Base-by-base conservation (phyloP, 2,797 vertebrate species). In the Urosaurus nigricauda region DNA sequence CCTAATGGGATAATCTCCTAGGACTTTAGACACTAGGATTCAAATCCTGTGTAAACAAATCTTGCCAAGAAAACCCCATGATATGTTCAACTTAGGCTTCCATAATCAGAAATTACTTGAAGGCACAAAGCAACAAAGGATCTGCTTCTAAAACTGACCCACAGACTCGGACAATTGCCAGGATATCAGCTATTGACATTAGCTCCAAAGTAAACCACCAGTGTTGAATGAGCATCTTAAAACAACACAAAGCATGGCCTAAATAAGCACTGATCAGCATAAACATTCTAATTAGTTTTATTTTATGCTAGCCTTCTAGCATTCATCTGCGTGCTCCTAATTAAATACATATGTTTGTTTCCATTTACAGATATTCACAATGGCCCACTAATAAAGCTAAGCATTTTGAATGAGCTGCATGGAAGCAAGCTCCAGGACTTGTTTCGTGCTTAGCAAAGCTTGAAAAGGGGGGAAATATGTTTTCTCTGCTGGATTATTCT, bases 271-370 rank as follows among this genome's bases (percentile, higher is more conserved):
- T 51, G 40, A 85, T 85, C 58, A 81, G 68, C 70, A 83, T 86
- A 89, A 82, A 86, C 79, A 68, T 82, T 89, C 79, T 65, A 89
- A 86, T 89, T 86, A 89, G 80, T 35, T 86, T 89, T 86, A 58
- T 68, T 89, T 88, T 75, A 65, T 88, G 71, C 73, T 77, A 83
- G 85, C 47, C 60, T 77, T 86, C 29, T 68, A 77, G 12, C 73
- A 58, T 77, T 83, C 79, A 82, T 77, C 35, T 86, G 35, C 58
- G 68, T 29, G 19, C 21, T 83, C 70, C 71, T 89, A 83, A 89
- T 89, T 83, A 68, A 78, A 68, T 74, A 43, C 63, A 86, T 77
- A 78, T 88, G 87, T 83, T 86, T 89, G 56, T 89, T 82, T 86
- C 84, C 88, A 77, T 37, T 82, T 77, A 43, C 19, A 56, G 71